Conservation (phyloP, 2,797 vertebrate genomes). For the Danio kyathit region DNA sequence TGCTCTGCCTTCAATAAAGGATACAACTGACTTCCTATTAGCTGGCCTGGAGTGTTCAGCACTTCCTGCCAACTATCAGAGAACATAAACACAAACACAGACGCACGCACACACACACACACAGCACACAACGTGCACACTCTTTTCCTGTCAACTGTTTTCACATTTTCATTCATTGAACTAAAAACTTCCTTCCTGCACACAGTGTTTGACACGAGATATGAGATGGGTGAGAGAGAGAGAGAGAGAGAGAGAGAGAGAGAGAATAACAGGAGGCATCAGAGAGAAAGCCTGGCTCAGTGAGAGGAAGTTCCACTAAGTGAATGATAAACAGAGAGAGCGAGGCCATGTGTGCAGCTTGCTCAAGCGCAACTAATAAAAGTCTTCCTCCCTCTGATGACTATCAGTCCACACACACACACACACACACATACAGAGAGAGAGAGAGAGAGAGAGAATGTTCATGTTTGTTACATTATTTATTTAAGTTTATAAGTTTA, state of each 20-base stretch:
- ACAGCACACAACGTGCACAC: not conserved
- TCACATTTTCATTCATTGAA: conserved; percentile 43
- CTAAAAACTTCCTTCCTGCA: conserved; percentile 50
- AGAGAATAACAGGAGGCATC: conserved; percentile 44
- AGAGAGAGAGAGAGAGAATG: no score
- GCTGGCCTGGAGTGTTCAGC: conserved; percentile 39
- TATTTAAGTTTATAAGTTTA: no score
- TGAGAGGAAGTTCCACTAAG: conserved; percentile 37
- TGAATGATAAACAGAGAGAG: conserved; percentile 35
- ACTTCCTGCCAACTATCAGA: conserved; percentile 33
- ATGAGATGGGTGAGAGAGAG: conserved; percentile 33
- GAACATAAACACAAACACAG: conserved; percentile 12
- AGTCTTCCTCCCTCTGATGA: conserved; percentile 32
- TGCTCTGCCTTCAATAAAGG: conserved; percentile 36
- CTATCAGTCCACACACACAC: conserved; percentile 4
- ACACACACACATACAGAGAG: no score
- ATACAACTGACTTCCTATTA: conserved; percentile 59
- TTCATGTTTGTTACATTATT: no score
- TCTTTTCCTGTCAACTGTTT: conserved; percentile 37
- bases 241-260: conserved; percentile 41
- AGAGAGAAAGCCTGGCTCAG: conserved; percentile 24
- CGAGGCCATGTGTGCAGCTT: conserved; percentile 23
- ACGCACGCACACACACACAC: not conserved
- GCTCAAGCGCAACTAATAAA: conserved; percentile 32
- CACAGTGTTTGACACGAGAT: conserved; percentile 23